These are phyloP conservation scores for Drosophila watanabei DNA, from an alignment of 1,140 invertebrate genomes.

Conservation along the genomic window DNA sequence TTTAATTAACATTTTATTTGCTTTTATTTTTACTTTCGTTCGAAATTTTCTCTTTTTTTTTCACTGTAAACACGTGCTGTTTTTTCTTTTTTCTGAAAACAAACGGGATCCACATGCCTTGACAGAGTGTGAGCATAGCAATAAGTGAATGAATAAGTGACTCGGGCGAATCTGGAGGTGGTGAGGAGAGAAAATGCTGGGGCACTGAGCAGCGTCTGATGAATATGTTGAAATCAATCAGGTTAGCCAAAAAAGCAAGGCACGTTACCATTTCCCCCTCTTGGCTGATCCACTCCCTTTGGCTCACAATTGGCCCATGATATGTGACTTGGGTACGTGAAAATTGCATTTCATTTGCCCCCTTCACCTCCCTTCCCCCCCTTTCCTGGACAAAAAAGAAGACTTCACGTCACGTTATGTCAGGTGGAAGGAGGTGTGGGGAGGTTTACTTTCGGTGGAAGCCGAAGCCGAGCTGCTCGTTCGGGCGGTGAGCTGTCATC, in stretches of 20 bases:
- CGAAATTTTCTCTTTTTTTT: background rate
- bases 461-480: conserved; percentile 17
- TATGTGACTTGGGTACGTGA: conserved; percentile 72
- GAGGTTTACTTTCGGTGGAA: conserved; percentile 11
- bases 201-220: conserved; percentile 37
- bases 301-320: conserved; percentile 52
- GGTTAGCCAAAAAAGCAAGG: conserved; percentile 58
- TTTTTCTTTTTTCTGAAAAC: conserved; percentile 18
- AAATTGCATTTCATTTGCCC: conserved; percentile 72
- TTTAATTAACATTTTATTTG: too few relatives aligned
- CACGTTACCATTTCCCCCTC: conserved; percentile 14
- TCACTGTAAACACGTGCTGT: conserved; percentile 43
- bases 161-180: conserved; percentile 3
- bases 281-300: background rate
- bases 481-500: conserved; percentile 24
- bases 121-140: conserved; percentile 14
- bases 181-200: conserved; percentile 5
- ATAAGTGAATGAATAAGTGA: conserved; percentile 44
- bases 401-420: conserved; percentile 44
- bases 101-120: conserved; percentile 50
- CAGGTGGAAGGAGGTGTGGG: conserved; percentile 13
- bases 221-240: conserved; percentile 78
- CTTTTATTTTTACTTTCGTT: too few relatives aligned
- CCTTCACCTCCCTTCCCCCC: background rate
- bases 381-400: conserved; percentile 1